Percentiles rank a stretch among this genome's conserved stretches.
Evolutionary conservation across 2,888 invertebrate species (phyloP).

Genomic region (Drosophila aldrichi): DNA sequence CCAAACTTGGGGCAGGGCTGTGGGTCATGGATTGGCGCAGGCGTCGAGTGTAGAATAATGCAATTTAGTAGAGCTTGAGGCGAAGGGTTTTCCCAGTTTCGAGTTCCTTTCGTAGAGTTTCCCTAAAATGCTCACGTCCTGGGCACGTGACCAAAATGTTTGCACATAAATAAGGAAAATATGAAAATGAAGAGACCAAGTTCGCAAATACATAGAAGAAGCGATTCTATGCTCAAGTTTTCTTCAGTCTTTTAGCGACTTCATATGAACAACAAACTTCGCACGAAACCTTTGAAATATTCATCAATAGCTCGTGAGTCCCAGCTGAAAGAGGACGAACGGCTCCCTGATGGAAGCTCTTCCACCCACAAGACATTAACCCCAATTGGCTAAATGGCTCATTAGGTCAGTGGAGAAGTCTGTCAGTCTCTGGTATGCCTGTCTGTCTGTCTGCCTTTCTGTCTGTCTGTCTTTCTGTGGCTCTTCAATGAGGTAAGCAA

Average conservation of each 20-base stretch:
- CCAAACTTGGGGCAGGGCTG: constrained; percentile 26
- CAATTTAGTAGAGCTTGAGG: constrained; percentile 35
- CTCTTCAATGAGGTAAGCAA: constrained; percentile 41
- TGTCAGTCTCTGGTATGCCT: background rate
- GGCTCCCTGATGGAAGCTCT: constrained; percentile 4
- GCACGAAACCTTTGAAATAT: constrained; percentile 71
- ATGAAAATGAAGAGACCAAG: constrained; percentile 70
- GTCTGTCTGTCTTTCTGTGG: constrained; percentile 19
- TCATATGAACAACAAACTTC: constrained; percentile 55
- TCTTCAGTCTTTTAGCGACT: constrained; percentile 53
- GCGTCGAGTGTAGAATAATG: constrained; percentile 39
- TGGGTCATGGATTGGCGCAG: constrained; percentile 39
- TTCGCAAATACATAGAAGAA: constrained; percentile 38
- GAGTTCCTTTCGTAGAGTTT: constrained; percentile 51
- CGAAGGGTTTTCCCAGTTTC: constrained; percentile 26
- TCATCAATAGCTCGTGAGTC: constrained; percentile 63
- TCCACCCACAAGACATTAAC: constrained; percentile 71
- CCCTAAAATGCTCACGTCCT: constrained; percentile 75
- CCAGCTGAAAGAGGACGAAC: constrained; percentile 35
- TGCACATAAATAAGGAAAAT: constrained; percentile 70
- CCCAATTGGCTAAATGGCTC: constrained; percentile 82
- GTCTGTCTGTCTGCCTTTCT: constrained; percentile 14
- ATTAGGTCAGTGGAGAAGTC: constrained; percentile 80
- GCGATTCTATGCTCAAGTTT: constrained; percentile 31
- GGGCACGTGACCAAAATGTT: constrained; percentile 73